Evolutionary conservation across 2,113 vertebrate genomes (phyloP), one percentile per base, ranked within the genome.

Genomic region (Onychorhynchus coronatus): DNA sequence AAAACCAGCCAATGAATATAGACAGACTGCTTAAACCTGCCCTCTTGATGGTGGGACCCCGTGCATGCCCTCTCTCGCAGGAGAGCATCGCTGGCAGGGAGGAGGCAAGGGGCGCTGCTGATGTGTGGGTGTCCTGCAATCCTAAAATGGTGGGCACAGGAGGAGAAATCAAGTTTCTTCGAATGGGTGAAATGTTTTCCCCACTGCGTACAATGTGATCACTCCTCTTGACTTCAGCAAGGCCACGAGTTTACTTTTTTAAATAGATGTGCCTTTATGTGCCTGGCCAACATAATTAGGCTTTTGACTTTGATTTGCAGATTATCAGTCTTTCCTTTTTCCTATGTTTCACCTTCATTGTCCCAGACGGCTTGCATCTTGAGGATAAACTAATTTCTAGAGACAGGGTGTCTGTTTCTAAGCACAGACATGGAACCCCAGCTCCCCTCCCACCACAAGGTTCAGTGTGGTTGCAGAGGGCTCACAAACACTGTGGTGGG

Each of bases 141-240:
- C 50, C 77, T 77, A 27, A 63, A 89, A 53, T 5, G 2, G 28
- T 71, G 33, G 37, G 37, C 33, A 41, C 18, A 30, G 80, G 47
- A 88, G 37, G 9, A 78, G 18, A 79, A 90, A 56, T 46, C 9
- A 10, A 8, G 18, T 46, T 76, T 19, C 37, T 84, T 46, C 50
- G 27, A 33, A 39, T 2, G 15, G 20, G 21, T 61, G 12, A 53
- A 62, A 77, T 46, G 4, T 73, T 73, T 81, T 49, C 47, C 41
- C 14, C 23, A 12, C 39, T 1, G 3, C 42, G 30, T 3, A 1
- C 24, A 14, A 12, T 28, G 44, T 1, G 2, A 25, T 66, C 20
- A 37, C 8, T n/a, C 25, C 33, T 71, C 16, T 24, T 68, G 35
- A 14, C 61, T 81, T 89, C 85, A 82, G 49, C 14, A 23, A 33